phyloP scores from a whole-genome alignment of 92 coral and sea anemone species.

The Palythoa caribaeorum region DNA sequence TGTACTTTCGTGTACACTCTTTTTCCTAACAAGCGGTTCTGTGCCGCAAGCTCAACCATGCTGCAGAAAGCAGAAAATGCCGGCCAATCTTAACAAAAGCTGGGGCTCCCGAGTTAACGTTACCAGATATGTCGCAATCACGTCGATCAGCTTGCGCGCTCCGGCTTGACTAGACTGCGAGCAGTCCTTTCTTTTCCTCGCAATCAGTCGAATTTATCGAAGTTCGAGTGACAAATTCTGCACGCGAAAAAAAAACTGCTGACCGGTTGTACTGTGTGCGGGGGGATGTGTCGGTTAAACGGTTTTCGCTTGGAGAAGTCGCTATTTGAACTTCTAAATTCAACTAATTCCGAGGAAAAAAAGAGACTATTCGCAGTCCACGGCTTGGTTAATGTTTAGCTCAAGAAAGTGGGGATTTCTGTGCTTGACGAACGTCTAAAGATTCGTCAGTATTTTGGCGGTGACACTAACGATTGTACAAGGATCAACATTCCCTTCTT shows the following conservation, averaged over 20 bases:
- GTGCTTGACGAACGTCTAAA: slow-evolving; percentile 70
- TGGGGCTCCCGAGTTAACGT: slow-evolving; percentile 43
- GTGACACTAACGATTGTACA: slow-evolving; percentile 66
- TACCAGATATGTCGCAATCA: slow-evolving; percentile 42
- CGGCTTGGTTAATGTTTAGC: slow-evolving; percentile 16
- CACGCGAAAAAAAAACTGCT: too few species aligned
- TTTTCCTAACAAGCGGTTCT: too few species aligned
- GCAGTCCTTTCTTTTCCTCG: too few species aligned
- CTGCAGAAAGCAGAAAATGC: slow-evolving; percentile 8
- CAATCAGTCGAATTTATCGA: too few species aligned
- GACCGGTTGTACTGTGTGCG: too few species aligned
- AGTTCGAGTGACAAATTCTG: too few species aligned
- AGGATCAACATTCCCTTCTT: slow-evolving; percentile 26
- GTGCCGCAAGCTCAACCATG: not conserved
- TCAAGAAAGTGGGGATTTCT: slow-evolving; percentile 61
- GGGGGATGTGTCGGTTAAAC: too few species aligned
- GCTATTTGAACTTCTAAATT: too few species aligned
- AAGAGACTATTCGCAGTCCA: too few species aligned
- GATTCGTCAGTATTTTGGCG: slow-evolving; percentile 62
- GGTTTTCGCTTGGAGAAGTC: too few species aligned
- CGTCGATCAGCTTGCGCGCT: slow-evolving; percentile 61
- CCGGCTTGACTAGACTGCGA: slow-evolving; percentile 35
- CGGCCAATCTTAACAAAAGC: slow-evolving; percentile 56
- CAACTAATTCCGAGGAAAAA: too few species aligned
- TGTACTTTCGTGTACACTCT: too few species aligned